These are phyloP conservation scores for Amblyjoppa proteus DNA, from an alignment of 2,888 invertebrate genomes.

Conservation along the genomic window DNA sequence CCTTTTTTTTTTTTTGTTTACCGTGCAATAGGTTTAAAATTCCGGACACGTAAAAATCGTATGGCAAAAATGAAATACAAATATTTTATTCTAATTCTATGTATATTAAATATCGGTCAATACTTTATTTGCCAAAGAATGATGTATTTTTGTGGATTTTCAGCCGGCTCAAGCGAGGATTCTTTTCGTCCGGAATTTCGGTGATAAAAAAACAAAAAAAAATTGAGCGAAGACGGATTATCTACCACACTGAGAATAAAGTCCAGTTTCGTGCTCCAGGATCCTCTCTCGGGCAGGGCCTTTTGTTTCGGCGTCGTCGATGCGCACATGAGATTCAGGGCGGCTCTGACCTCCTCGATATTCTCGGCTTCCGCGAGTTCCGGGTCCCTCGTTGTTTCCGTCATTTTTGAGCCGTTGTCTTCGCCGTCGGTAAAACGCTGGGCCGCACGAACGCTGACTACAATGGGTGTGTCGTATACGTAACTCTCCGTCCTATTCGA, in stretches of 20 bases:
- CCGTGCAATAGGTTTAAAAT: no score
- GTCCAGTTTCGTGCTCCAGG: constrained; percentile 96
- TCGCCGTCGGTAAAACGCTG: background rate
- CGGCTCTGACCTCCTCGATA: constrained; percentile 78
- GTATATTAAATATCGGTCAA: no score
- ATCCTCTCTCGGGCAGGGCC: constrained; percentile 91
- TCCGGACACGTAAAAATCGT: no score
- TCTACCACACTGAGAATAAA: constrained; percentile 94
- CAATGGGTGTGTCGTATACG: background rate
- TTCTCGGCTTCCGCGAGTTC: constrained; percentile 80
- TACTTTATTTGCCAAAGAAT: no score
- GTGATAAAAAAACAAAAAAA: no score
- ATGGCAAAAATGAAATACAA: no score
- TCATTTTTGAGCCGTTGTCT: constrained; percentile 73
- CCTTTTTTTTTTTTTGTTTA: no score
- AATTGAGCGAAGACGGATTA: background rate
- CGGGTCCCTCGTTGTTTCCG: constrained; percentile 81
- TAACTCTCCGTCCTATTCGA: background rate
- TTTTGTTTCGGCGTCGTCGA: constrained; percentile 74
- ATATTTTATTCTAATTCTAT: no score
- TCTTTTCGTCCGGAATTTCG: no score
- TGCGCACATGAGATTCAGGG: constrained; percentile 79
- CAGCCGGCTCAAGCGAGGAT: no score
- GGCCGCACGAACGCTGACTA: constrained; percentile 4
- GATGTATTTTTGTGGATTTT: no score